Evolutionary conservation across 2,888 invertebrate species (phyloP).

Genomic region (Neoitamus cyanurus): DNA sequence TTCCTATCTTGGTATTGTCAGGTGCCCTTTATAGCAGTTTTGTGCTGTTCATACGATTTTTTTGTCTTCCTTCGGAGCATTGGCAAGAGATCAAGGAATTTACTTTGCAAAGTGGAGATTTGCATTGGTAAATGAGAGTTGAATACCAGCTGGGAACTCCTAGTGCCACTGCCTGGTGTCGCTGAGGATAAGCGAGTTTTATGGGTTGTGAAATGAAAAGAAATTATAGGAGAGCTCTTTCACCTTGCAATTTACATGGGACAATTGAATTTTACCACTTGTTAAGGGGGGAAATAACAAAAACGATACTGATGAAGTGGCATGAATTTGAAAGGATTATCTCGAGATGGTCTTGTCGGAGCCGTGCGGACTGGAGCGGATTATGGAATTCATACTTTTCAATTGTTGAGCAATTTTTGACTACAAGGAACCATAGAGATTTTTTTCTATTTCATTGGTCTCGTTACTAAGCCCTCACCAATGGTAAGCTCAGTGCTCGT

Average conservation of each 20-base stretch:
- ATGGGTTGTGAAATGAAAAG: constrained; percentile 1
- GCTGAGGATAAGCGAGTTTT: not conserved
- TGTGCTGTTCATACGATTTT: constrained; percentile 13
- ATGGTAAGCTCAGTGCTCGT: too few relatives aligned
- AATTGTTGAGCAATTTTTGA: not conserved
- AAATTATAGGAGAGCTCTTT: not conserved
- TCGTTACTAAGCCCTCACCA: too few relatives aligned
- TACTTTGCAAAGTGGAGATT: constrained; percentile 13
- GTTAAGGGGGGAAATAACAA: not conserved
- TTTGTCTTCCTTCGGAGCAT: not conserved
- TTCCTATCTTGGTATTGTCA: constrained; percentile 28
- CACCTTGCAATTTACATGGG: not conserved
- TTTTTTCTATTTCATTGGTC: not conserved
- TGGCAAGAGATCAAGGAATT: constrained; percentile 14
- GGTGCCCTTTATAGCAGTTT: constrained; percentile 23
- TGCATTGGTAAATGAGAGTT: constrained; percentile 15
- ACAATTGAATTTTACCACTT: constrained; percentile 5
- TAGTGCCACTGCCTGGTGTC: not conserved
- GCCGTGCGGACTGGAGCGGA: not conserved
- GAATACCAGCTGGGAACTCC: not conserved
- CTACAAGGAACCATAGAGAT: not conserved
- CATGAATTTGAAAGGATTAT: not conserved
- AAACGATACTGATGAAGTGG: not conserved
- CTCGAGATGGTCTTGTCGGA: not conserved
- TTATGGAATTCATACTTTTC: not conserved